phyloP scores from a whole-genome alignment of 2,113 vertebrate genomes.

The Chionodraco myersi region DNA sequence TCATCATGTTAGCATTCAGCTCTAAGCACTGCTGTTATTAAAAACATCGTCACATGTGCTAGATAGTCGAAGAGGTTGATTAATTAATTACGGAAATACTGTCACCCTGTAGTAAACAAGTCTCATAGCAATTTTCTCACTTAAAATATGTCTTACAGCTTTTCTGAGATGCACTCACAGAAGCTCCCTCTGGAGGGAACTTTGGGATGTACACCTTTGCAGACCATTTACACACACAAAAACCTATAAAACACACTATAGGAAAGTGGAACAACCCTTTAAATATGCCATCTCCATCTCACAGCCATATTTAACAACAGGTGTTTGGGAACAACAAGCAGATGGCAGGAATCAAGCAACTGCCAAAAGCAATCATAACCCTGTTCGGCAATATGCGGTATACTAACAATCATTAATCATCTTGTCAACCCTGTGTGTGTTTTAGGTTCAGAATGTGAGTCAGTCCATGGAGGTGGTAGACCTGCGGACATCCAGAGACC shows the following conservation, averaged over 20 bases:
- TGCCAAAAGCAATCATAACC: slow-evolving; percentile 15
- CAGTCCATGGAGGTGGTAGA: slow-evolving; percentile 95
- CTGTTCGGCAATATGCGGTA: slow-evolving; percentile 3
- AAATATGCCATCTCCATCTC: not conserved
- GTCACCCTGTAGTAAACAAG: not conserved
- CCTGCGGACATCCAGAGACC: slow-evolving; percentile 93
- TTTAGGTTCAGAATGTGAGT: slow-evolving; percentile 96
- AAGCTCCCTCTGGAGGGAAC: too few relatives aligned
- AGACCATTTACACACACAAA: too few relatives aligned
- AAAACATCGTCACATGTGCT: not conserved
- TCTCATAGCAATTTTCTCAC: not conserved
- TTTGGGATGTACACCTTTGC: too few relatives aligned
- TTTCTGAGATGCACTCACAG: not conserved
- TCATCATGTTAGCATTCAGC: not conserved
- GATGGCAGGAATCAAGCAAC: slow-evolving; percentile 6
- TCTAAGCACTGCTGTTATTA: not conserved
- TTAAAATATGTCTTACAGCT: not conserved
- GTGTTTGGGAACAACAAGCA: slow-evolving; percentile 43
- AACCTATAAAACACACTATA: too few relatives aligned
- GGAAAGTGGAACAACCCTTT: not conserved
- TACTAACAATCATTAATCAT: slow-evolving; percentile 15
- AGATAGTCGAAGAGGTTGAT: not conserved
- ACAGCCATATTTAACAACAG: slow-evolving; percentile 30
- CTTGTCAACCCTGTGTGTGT: slow-evolving; percentile 29
- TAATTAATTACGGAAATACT: not conserved